These are phyloP conservation scores for Ectropis grisescens DNA, from an alignment of 1,140 invertebrate species.

Conservation along the genomic window DNA sequence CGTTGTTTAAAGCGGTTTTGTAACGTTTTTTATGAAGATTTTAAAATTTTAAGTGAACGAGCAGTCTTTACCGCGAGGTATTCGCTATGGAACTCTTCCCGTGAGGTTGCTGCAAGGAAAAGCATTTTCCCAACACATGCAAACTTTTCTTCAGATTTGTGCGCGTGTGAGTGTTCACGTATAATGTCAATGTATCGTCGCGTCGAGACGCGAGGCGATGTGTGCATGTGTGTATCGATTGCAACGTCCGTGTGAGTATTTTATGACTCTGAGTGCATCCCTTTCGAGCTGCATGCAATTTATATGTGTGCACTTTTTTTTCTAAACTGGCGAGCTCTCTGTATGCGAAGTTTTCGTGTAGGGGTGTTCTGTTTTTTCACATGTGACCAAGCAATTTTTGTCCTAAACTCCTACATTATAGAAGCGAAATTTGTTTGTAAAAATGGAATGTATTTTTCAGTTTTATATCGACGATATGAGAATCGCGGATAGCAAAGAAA, in stretches of 20 bases:
- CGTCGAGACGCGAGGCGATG: constrained; percentile 25
- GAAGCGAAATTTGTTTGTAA: constrained; percentile 18
- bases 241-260: constrained; percentile 42
- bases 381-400: constrained; percentile 12
- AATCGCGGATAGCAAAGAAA: constrained; percentile 68
- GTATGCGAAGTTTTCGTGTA: constrained; percentile 46
- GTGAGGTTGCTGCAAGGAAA: constrained; percentile 68
- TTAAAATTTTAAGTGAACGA: constrained; percentile 51
- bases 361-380: constrained; percentile 51
- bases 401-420: constrained; percentile 11
- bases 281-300: constrained; percentile 66
- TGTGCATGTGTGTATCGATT: constrained; percentile 23
- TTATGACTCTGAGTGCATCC: constrained; percentile 69
- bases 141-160: constrained; percentile 51
- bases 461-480: constrained; percentile 70
- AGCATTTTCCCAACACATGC: constrained; percentile 66
- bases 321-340: constrained; percentile 47
- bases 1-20: constrained; percentile 15
- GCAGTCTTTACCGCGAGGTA: constrained; percentile 70
- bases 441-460: constrained; percentile 63
- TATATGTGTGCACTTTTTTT: constrained; percentile 67
- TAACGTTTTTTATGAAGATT: constrained; percentile 15
- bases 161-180: constrained; percentile 30
- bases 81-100: constrained; percentile 69
- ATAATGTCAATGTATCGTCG: constrained; percentile 31